These are phyloP conservation scores for Drosophila pandora DNA, from an alignment of 1,140 invertebrate species.

Conservation along the genomic window DNA sequence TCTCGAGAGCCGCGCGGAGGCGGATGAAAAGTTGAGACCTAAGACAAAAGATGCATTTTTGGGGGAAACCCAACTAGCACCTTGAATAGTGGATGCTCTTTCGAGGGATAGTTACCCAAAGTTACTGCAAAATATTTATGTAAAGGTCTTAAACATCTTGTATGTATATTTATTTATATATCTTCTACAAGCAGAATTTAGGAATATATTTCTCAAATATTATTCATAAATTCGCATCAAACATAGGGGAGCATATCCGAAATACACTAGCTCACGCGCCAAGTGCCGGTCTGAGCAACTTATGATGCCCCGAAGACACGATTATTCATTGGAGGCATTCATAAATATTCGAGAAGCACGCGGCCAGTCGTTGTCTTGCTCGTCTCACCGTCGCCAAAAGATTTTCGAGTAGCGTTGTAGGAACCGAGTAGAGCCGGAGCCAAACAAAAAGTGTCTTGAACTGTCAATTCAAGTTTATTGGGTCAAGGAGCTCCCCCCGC, in stretches of 20 bases:
- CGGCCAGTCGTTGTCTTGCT: conserved; percentile 44
- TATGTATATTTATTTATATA: background rate
- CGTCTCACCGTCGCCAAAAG: conserved; percentile 27
- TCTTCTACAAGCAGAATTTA: background rate
- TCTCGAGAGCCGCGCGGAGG: conserved; percentile 26
- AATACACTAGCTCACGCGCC: conserved; percentile 41
- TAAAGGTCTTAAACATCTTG: too few species aligned
- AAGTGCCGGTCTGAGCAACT: conserved; percentile 46
- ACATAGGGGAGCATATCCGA: conserved; percentile 8
- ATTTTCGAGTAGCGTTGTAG: conserved; percentile 4
- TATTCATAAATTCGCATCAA: background rate
- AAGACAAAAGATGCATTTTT: conserved; percentile 35
- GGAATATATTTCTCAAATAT: background rate
- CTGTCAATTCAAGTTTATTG: conserved; percentile 83
- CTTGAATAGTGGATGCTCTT: conserved; percentile 18
- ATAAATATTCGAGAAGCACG: conserved; percentile 75
- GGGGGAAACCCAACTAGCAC: background rate
- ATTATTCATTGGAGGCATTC: conserved; percentile 61
- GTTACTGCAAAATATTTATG: too few species aligned
- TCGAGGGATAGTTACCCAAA: too few species aligned
- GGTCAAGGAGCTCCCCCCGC: conserved; percentile 73
- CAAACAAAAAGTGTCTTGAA: conserved; percentile 80
- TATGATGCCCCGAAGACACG: conserved; percentile 43
- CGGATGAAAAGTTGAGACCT: conserved; percentile 28
- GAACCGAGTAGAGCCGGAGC: conserved; percentile 32